Evolutionary conservation across 2,888 invertebrate genomes (phyloP).

Genomic region (Antheraea assamensis): DNA sequence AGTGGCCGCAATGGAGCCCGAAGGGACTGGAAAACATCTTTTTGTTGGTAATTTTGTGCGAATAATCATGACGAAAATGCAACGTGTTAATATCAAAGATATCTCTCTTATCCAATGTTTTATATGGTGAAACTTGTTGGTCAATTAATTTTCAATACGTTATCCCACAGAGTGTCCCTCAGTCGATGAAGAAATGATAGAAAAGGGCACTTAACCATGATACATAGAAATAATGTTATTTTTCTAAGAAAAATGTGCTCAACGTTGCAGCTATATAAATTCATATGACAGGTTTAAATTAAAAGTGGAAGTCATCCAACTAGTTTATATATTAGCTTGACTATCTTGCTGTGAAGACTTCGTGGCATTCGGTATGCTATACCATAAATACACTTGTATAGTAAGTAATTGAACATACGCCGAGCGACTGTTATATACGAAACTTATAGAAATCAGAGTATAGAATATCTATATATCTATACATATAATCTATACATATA

Average conservation of each 20-base stretch:
- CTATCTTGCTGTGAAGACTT: neutral
- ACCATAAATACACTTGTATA: neutral
- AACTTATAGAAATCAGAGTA: neutral
- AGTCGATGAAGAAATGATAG: neutral
- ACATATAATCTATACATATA: too few relatives aligned
- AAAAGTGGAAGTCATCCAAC: constrained; percentile 21
- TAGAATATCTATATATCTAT: too few relatives aligned
- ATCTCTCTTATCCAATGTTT: neutral
- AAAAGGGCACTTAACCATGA: neutral
- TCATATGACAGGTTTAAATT: constrained; percentile 12
- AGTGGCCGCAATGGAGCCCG: neutral
- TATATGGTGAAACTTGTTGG: neutral
- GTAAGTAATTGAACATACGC: neutral
- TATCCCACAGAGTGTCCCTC: neutral
- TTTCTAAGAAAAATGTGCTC: constrained; percentile 6
- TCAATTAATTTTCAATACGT: neutral
- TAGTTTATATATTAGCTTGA: constrained; percentile 9
- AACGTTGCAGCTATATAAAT: neutral
- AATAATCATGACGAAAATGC: neutral
- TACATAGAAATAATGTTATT: neutral
- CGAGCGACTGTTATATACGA: neutral
- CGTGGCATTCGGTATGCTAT: neutral
- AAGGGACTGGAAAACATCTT: neutral
- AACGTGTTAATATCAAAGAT: neutral
- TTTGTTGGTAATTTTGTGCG: neutral